Evolutionary conservation across 2,888 invertebrate genomes (phyloP).

Genomic region (Chrysodeixis includens): DNA sequence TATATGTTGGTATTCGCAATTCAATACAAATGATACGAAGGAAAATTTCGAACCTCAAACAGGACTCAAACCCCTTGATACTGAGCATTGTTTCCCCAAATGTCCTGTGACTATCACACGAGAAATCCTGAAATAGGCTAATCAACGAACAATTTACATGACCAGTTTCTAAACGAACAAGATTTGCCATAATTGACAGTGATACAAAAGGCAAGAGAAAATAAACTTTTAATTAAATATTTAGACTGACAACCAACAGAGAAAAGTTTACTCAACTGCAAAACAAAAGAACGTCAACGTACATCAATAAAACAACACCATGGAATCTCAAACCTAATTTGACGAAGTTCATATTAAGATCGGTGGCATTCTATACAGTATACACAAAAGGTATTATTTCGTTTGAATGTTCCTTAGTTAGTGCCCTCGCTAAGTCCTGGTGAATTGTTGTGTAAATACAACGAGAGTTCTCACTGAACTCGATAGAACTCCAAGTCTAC

Average conservation of each 20-base stretch:
- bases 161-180: too few species aligned
- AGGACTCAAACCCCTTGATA: too few species aligned
- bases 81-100: too few species aligned
- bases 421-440: slow-evolving; percentile 53
- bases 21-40: too few species aligned
- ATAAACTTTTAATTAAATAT: too few species aligned
- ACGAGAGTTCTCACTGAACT: slow-evolving; percentile 62
- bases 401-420: slow-evolving; percentile 60
- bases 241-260: background rate
- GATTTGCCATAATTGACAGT: too few species aligned
- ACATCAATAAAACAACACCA: slow-evolving; percentile 19
- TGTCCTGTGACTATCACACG: too few species aligned
- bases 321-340: slow-evolving; percentile 40
- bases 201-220: too few species aligned
- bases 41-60: too few species aligned
- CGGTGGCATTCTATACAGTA: slow-evolving; percentile 55
- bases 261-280: background rate
- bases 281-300: slow-evolving; percentile 24
- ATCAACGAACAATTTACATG: too few species aligned
- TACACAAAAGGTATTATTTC: slow-evolving; percentile 64
- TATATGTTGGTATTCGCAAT: too few species aligned
- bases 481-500: slow-evolving; percentile 60
- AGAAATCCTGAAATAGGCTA: too few species aligned
- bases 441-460: slow-evolving; percentile 73
- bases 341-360: slow-evolving; percentile 57